phyloP scores from a whole-genome alignment of 53 echinoderm and acorn worm genomes.

The Astropecten irregularis region DNA sequence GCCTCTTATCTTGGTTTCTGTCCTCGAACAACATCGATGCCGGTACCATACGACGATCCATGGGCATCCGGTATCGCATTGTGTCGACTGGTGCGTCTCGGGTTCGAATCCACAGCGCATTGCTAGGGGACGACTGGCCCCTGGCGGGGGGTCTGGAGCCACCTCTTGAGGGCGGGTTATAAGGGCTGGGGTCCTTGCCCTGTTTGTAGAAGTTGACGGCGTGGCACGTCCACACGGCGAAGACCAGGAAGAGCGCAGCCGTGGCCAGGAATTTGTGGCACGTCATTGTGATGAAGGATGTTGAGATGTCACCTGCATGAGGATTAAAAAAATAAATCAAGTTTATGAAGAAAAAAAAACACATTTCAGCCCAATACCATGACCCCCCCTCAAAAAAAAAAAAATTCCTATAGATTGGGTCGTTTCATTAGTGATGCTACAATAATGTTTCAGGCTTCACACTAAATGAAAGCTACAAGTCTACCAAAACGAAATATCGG shows the following conservation, averaged over 20 bases:
- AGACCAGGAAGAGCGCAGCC: constrained; percentile 22
- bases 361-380: no score
- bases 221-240: constrained; percentile 34
- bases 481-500: no score
- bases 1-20: constrained; percentile 17
- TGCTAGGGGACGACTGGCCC: constrained; percentile 8
- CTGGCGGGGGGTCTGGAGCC: not conserved
- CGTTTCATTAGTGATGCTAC: no score
- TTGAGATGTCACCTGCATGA: not conserved
- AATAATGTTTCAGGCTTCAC: no score
- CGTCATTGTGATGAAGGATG: not conserved
- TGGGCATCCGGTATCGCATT: constrained; percentile 31
- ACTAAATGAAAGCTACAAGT: no score
- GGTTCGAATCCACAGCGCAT: constrained; percentile 51
- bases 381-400: no score
- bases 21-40: constrained; percentile 50
- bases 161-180: constrained; percentile 21
- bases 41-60: constrained; percentile 51
- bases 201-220: constrained; percentile 53
- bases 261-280: constrained; percentile 43
- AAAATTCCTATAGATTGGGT: not conserved
- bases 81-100: constrained; percentile 30
- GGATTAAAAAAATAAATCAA: not conserved
- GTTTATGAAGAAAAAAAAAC: not conserved
- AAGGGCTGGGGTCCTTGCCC: not conserved